Percentiles rank a stretch among this genome's conserved stretches.
phyloP scores from a whole-genome alignment of 2,113 vertebrate genomes.

The Engystomops pustulosus region DNA sequence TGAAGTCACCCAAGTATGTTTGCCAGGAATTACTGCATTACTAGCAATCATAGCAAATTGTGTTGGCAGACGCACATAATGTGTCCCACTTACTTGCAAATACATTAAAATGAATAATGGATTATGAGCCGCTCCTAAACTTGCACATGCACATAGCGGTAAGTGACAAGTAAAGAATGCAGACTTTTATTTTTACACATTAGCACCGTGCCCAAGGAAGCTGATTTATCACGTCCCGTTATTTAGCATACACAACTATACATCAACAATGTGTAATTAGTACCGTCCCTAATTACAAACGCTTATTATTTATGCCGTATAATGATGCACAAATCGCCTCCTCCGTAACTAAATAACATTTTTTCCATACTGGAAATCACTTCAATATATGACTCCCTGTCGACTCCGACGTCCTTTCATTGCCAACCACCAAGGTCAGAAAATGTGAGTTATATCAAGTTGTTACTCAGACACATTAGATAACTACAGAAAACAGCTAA shows the following conservation, averaged over 20 bases:
- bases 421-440: slow-evolving; percentile 33
- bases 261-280: neutral
- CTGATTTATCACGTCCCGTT: neutral
- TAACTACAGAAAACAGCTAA: slow-evolving; percentile 18
- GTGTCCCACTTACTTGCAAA: slow-evolving; percentile 50
- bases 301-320: slow-evolving; percentile 26
- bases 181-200: neutral
- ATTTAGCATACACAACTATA: slow-evolving; percentile 7
- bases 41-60: slow-evolving; percentile 53
- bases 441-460: slow-evolving; percentile 19
- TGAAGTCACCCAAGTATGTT: slow-evolving; percentile 18
- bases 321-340: slow-evolving; percentile 22
- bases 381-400: slow-evolving; percentile 39
- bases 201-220: neutral
- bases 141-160: neutral
- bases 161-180: slow-evolving; percentile 3
- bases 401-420: slow-evolving; percentile 18
- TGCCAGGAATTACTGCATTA: slow-evolving; percentile 56
- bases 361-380: slow-evolving; percentile 24
- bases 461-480: neutral
- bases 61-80: slow-evolving; percentile 57
- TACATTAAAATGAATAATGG: slow-evolving; percentile 55
- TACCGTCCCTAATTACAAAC: neutral
- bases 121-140: slow-evolving; percentile 25
- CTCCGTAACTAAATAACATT: slow-evolving; percentile 31